These are phyloP conservation scores for Leptobrachium leishanense DNA, from an alignment of 2,113 vertebrate species.

Conservation along the genomic window DNA sequence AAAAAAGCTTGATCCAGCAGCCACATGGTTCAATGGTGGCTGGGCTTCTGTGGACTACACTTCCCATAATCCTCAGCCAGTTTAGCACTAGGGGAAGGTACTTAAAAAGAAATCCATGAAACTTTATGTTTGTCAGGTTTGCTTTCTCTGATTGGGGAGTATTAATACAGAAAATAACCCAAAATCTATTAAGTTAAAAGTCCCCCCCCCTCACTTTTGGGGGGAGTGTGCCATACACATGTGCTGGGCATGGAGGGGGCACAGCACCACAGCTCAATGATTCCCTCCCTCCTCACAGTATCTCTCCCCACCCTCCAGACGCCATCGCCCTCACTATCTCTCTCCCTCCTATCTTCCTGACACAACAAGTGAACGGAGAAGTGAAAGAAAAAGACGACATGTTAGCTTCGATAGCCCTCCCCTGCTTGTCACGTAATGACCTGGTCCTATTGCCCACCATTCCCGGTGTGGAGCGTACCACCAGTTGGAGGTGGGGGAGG, in stretches of 20 bases:
- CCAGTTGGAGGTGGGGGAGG: conserved; percentile 30
- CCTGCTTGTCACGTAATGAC: conserved; percentile 50
- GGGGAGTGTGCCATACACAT: background rate
- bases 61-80: too few relatives aligned
- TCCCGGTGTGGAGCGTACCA: conserved; percentile 6
- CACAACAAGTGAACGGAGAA: conserved; percentile 57
- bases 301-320: conserved; percentile 35
- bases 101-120: too few relatives aligned
- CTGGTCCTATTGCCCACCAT: background rate
- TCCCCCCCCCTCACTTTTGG: too few relatives aligned
- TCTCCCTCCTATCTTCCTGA: conserved; percentile 49
- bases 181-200: too few relatives aligned
- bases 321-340: conserved; percentile 40
- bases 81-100: too few relatives aligned
- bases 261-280: background rate
- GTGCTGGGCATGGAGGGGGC: background rate
- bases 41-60: too few relatives aligned
- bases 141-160: too few relatives aligned
- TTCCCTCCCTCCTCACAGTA: conserved; percentile 29
- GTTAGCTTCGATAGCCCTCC: conserved; percentile 50
- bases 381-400: conserved; percentile 55
- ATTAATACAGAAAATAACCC: too few relatives aligned
- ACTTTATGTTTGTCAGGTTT: too few relatives aligned
- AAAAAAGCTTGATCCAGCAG: too few relatives aligned
- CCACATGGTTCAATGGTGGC: too few relatives aligned